Evolutionary conservation across 2,113 vertebrate genomes (phyloP).

Genomic region (Burhinus oedicnemus): DNA sequence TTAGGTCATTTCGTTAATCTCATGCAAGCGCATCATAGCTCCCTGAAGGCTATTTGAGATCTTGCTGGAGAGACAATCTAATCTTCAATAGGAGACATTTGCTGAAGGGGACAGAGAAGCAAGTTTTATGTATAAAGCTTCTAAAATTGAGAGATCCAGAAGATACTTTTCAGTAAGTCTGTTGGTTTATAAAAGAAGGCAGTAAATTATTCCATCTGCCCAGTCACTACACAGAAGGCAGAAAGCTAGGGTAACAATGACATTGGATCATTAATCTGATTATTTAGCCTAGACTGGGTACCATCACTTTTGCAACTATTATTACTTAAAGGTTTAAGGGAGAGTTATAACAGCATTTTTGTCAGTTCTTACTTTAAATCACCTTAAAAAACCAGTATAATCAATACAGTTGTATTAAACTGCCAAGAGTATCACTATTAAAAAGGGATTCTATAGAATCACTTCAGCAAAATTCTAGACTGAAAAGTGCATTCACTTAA

Average conservation of each 20-base stretch:
- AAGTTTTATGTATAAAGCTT: background rate
- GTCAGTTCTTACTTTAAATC: background rate
- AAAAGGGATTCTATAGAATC: background rate
- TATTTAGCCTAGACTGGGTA: background rate
- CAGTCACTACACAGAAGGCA: background rate
- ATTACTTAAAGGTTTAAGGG: background rate
- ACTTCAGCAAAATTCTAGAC: background rate
- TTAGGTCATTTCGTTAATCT: conserved; percentile 58
- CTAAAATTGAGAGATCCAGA: background rate
- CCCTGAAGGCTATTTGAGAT: background rate
- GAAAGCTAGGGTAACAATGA: background rate
- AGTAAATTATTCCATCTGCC: background rate
- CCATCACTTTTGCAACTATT: background rate
- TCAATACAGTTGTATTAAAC: background rate
- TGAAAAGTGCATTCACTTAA: background rate
- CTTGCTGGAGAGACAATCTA: background rate
- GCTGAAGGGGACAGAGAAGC: background rate
- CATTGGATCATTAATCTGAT: background rate
- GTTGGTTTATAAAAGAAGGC: background rate
- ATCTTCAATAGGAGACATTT: background rate
- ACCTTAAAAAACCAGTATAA: background rate
- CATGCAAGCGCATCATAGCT: background rate
- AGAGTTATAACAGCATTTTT: background rate
- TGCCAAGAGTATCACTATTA: background rate
- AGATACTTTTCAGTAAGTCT: background rate